Percentiles rank a stretch among this genome's conserved stretches.
These are phyloP conservation scores for Lemur catta DNA, from an alignment of 2,797 vertebrate species.

Conservation along the genomic window DNA sequence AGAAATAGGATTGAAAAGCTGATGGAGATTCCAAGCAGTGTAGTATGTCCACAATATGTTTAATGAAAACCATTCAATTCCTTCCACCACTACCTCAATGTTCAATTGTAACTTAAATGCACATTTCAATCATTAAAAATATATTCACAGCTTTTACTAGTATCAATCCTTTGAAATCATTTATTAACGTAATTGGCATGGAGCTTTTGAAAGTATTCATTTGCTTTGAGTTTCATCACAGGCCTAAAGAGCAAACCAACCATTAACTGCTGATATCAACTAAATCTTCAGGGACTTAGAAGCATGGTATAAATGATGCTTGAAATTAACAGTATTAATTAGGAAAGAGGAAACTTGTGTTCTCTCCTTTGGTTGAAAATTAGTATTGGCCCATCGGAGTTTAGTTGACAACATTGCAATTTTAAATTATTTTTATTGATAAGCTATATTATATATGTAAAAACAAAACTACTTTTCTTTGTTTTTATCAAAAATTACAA, in stretches of 20 bases:
- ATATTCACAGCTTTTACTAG: constrained; percentile 36
- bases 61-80: neutral
- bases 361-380: neutral
- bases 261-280: constrained; percentile 46
- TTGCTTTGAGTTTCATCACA: constrained; percentile 42
- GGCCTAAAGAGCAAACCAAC: constrained; percentile 38
- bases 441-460: neutral
- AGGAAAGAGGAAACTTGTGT: neutral
- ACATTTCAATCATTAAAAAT: constrained; percentile 45
- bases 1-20: neutral
- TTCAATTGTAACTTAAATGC: constrained; percentile 24
- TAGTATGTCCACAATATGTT: neutral
- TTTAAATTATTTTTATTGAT: neutral
- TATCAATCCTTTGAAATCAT: constrained; percentile 42
- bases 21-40: neutral
- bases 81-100: neutral
- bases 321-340: constrained; percentile 47
- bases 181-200: constrained; percentile 40
- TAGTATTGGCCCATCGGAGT: neutral
- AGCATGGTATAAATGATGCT: neutral
- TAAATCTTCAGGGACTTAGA: constrained; percentile 32
- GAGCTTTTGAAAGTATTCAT: constrained; percentile 37
- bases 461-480: neutral
- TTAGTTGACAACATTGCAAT: neutral
- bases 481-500: neutral